Percentiles rank a stretch among this genome's conserved stretches.
Conservation (phyloP, 2,797 vertebrate species). For the Gallinago nigripennis region DNA sequence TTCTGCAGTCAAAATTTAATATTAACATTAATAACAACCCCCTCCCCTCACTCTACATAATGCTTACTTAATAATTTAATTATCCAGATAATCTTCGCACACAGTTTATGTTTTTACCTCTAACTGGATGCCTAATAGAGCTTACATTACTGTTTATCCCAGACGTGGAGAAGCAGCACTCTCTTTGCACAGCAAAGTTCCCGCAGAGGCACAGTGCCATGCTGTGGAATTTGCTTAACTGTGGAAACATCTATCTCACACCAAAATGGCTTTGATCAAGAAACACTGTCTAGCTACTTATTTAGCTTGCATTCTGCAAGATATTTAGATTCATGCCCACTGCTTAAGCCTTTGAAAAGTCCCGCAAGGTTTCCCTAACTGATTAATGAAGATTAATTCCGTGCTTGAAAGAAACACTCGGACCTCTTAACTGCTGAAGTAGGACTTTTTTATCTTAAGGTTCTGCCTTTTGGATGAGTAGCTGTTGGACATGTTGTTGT, state of each 20-base stretch:
- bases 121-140: not conserved
- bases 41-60: not conserved
- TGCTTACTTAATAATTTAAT: constrained; percentile 34
- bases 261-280: not conserved
- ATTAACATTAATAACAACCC: not conserved
- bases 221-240: not conserved
- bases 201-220: not conserved
- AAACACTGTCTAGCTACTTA: not conserved
- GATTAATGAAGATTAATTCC: not conserved
- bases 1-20: constrained; percentile 33
- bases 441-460: not conserved
- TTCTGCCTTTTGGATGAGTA: not conserved
- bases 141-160: not conserved
- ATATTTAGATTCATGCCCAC: not conserved
- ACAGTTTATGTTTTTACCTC: not conserved
- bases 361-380: not conserved
- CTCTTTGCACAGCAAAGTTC: not conserved
- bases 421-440: not conserved
- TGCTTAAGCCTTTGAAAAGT: not conserved
- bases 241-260: not conserved
- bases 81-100: not conserved
- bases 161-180: not conserved
- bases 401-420: not conserved
- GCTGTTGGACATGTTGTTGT: accelerated
- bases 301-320: not conserved